Evolutionary conservation across 1,140 invertebrate species (phyloP), one percentile per base, ranked within the genome.

Genomic region (Drosophila nasuta): DNA sequence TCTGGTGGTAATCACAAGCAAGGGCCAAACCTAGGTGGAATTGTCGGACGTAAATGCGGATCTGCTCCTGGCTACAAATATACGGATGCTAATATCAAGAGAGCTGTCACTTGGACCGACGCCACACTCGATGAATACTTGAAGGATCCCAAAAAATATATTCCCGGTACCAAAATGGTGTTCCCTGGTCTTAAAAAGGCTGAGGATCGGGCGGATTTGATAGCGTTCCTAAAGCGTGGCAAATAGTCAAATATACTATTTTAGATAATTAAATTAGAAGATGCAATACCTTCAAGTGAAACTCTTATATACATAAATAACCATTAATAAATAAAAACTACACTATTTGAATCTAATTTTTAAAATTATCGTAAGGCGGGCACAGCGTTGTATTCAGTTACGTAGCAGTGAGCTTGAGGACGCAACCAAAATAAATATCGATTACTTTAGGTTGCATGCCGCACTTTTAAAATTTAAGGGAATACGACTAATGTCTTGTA

Each of bases 1-100:
- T 93, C 94, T 56, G 97, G 96, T 75, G 97, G 96, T 35, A 96
- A 96, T 93, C 95, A 98, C 92, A 98, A 98, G 92, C 95, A 96
- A 68, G 98, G 98, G 20, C 98, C 98, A 1, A 98, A 98, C 93
- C 94, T 99, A 5, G 92, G 96, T 86, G 97, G 97, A 51, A 75
- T 99, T 1, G 93, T 98, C 58, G 98, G 98, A 8, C 95, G 97
- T 52, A 97, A 97, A 93, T 97, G 96, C 49, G 98, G 98, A 17
- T 95, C 96, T 79, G 95, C 96, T 25, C 1, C 95, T 17, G 97
- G 97, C 28, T 99, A 94, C 83, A 73, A 93, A 8, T 98, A 98
- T 92, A 97, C 97, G 0, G 96, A 97, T 51, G 97, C 97, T 5
- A 99, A 98, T 91, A 96, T 96, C 82, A 94, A 93, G 33, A 97